Evolutionary conservation across 1,140 invertebrate genomes (phyloP).

Genomic region (Diabrotica undecimpunctata): DNA sequence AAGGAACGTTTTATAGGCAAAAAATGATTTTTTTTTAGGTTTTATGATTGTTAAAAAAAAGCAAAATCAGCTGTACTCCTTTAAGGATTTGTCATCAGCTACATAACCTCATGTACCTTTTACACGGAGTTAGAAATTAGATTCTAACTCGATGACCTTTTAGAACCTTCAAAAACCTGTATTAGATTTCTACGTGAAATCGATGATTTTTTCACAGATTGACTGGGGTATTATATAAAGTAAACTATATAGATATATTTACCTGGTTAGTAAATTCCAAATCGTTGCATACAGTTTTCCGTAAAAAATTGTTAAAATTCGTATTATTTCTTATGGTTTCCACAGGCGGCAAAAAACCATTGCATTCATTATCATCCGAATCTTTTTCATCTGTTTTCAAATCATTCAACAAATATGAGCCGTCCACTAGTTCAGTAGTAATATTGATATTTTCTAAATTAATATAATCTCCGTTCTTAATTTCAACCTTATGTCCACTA

Average conservation of each 20-base stretch:
- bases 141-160: too few relatives aligned
- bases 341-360: slow-evolving; percentile 29
- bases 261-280: neutral
- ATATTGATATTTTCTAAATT: slow-evolving; percentile 27
- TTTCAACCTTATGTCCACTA: neutral
- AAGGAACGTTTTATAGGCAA: too few relatives aligned
- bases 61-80: too few relatives aligned
- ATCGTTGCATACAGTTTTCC: slow-evolving; percentile 21
- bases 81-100: too few relatives aligned
- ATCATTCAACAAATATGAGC: neutral
- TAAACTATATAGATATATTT: neutral
- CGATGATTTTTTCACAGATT: too few relatives aligned
- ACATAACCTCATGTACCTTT: too few relatives aligned
- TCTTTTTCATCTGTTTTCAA: neutral
- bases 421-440: neutral
- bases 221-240: too few relatives aligned
- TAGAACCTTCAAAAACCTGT: too few relatives aligned
- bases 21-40: too few relatives aligned
- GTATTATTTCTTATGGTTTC: slow-evolving; percentile 35
- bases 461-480: neutral
- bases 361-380: neutral
- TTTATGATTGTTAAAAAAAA: too few relatives aligned
- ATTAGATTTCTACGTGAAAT: too few relatives aligned
- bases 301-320: slow-evolving; percentile 38
- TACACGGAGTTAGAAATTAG: too few relatives aligned